These are phyloP conservation scores for Drosophila mayri DNA, from an alignment of 1,140 invertebrate species.

Conservation along the genomic window DNA sequence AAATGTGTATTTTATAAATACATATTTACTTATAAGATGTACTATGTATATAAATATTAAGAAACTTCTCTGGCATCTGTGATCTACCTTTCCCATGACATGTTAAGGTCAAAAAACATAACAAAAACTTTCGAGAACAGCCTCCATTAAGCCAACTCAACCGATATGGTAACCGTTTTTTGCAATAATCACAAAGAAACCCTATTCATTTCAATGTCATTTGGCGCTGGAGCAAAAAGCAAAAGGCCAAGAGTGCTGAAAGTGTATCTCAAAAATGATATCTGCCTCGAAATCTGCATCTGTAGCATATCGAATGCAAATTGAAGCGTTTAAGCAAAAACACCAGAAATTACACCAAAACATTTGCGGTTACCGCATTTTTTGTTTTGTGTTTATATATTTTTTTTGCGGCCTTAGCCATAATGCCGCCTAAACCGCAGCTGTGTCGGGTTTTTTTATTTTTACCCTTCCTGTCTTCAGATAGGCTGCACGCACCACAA, in stretches of 20 bases:
- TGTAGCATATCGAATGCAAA: constrained; percentile 48
- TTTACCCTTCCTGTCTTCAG: constrained; percentile 7
- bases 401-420: constrained; percentile 37
- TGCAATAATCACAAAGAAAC: constrained; percentile 28
- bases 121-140: constrained; percentile 22
- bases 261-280: constrained; percentile 43
- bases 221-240: constrained; percentile 46
- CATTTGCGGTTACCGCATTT: constrained; percentile 67
- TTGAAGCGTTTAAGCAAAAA: constrained; percentile 50
- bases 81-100: background rate
- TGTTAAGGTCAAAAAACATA: constrained; percentile 16
- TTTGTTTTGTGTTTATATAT: constrained; percentile 24
- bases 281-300: constrained; percentile 32
- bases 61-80: background rate
- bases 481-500: constrained; percentile 57
- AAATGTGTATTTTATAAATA: background rate
- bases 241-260: constrained; percentile 40
- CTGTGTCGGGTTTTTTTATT: constrained; percentile 42
- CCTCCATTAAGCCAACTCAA: constrained; percentile 26
- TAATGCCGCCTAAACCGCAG: constrained; percentile 63
- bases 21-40: no score
- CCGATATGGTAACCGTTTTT: constrained; percentile 33
- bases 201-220: constrained; percentile 65
- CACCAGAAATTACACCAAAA: constrained; percentile 53
- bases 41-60: background rate